Base-by-base conservation (phyloP, 2,797 vertebrate species). In the Gymnopithys bicolor region DNA sequence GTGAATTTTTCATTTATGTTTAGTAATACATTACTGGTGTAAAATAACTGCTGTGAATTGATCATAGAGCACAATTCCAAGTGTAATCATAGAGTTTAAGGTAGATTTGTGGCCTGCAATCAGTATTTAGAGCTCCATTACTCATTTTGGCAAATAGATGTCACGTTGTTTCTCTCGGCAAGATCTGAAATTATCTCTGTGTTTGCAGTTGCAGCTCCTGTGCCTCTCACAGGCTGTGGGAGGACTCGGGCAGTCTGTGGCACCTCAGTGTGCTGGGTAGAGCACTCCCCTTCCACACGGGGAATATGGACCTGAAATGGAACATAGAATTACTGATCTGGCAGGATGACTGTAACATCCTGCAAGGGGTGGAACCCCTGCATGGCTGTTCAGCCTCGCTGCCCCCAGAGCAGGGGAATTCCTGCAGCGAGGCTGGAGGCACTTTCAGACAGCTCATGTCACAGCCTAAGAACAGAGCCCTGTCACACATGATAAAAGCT, bases 81-180 rank as follows among this genome's bases (percentile, higher is more conserved):
- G 58, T 51, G 17, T 8, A 87, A 56, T 48, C 39, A 28, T 70
- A 48, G 19, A 83, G 23, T 35, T 33, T 62, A 79, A 76, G 43
- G 63, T 77, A 69, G 62, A 73, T 84, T 87, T 89, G 75, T 79
- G 75, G 80, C 63, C 68, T 66, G 55, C 70, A 76, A 82, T 94
- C 59, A 70, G 24, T 89, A 51, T 89, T 89, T 93, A 85, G 32
- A 80, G 48, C 35, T 91, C 56, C n/a, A 7, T 83, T 89, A 58
- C 32, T 85, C 22, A 21, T 62, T 89, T 87, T 92, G 59, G 67
- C 59, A 87, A 85, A 70, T 67, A 76, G 17, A 45, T 69, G 92
- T 87, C 71, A 41, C 0, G 2, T 91, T 69, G 68, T 80, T 94
- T 85, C 64, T 68, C 35, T 41, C 60, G 32, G 45, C 82, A 48